A percentile compares a stretch with the other conserved stretches of the same genome.
These are phyloP conservation scores for Osmerus eperlanus DNA, from an alignment of 2,113 vertebrate species.

Conservation along the genomic window DNA sequence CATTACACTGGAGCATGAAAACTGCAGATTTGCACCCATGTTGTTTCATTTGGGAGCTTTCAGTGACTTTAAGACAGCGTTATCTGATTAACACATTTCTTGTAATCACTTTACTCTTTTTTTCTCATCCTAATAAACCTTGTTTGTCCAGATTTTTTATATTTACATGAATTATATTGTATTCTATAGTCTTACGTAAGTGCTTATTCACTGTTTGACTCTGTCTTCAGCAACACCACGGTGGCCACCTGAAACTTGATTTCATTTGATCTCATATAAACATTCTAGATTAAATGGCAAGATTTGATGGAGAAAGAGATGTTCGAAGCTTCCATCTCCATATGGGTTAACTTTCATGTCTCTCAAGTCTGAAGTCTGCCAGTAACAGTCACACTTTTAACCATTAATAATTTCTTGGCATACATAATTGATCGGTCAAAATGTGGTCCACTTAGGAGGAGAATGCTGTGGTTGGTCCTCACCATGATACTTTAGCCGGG, in stretches of 20 bases:
- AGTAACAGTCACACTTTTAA: conserved; percentile 59
- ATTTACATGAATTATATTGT: no score
- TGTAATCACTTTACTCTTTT: no score
- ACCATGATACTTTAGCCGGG: conserved; percentile 59
- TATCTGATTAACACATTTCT: no score
- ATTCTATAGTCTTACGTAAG: background rate
- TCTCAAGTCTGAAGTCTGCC: conserved; percentile 52
- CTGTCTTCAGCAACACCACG: background rate
- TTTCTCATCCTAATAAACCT: no score
- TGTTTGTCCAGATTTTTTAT: no score
- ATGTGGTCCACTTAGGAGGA: conserved; percentile 61
- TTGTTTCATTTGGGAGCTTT: no score
- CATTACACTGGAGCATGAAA: no score
- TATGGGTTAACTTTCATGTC: conserved; percentile 53
- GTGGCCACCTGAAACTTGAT: background rate
- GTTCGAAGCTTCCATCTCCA: conserved; percentile 22
- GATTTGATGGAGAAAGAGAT: no score
- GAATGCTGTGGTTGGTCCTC: conserved; percentile 43
- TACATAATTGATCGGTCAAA: conserved; percentile 63
- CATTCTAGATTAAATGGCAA: no score
- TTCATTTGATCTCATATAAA: background rate
- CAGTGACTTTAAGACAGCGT: no score
- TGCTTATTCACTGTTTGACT: background rate
- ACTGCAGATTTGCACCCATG: no score
- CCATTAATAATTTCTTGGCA: conserved; percentile 68